Evolutionary conservation across 2,113 vertebrate species (phyloP), one percentile per base, ranked within the genome.

Genomic region (Gallinago paraguaiae): DNA sequence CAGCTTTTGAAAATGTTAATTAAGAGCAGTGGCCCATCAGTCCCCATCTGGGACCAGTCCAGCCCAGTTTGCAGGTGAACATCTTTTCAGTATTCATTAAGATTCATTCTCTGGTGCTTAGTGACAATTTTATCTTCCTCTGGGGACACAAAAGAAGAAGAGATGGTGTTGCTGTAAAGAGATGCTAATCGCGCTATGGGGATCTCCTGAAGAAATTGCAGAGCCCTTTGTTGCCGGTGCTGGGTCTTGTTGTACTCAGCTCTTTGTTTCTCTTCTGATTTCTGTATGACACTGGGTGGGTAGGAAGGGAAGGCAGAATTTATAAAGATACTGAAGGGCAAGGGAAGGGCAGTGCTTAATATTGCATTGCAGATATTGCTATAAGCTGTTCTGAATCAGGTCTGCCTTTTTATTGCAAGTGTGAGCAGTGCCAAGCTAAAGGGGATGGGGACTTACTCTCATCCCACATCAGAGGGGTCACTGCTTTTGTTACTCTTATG

Each of bases 261-360:
- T 88, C 74, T 95, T 96, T 94, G 80, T 92, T 94, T 96, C 94
- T 59, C 57, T 80, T 93, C 90, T 86, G 68, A 88, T 96, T 97
- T 95, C 90, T 87, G 10, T 72, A 63, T 88, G 76, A 72, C 0
- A 2, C 35, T 10, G 24, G 2, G 17, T 9, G 48, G 57, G 84
- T 13, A 92, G 63, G 60, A 90, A 86, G 85, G n/a, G n/a, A 93
- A 53, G 77, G 75, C 41, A 86, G 88, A 86, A 86, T 91, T 89
- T 94, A 65, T 80, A 85, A 91, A 88, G 76, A 89, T 81, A 77
- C 7, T 86, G 95, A 97, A 97, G 95, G 94, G 63, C 77, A 75
- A n/a, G 12, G 28, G 63, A 96, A 97, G 85, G 93, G 37, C 90
- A 95, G 46, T 41, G 25, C 35, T 79, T 41, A 39, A 23, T 76